A percentile compares a stretch with the other conserved stretches of the same genome.
Conservation (phyloP, 2,888 invertebrate genomes). For the Drosophila mercatorum region DNA sequence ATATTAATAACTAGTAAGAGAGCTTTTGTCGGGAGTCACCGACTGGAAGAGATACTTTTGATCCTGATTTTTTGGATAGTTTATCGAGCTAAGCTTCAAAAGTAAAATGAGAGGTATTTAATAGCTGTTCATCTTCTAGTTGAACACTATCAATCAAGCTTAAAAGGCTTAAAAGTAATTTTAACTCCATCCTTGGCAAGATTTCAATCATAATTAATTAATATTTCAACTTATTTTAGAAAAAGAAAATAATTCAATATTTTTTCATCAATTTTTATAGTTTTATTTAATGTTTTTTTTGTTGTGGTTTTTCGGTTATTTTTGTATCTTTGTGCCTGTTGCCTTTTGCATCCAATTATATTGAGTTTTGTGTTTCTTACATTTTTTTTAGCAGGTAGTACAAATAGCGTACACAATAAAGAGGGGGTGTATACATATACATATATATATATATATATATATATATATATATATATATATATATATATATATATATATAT, state of each 20-base stretch:
- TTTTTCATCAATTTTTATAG: slow-evolving; percentile 54
- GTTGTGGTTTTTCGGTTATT: slow-evolving; percentile 38
- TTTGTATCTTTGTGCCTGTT: slow-evolving; percentile 50
- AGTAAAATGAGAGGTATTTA: too few relatives aligned
- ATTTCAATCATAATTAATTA: background rate
- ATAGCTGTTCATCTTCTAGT: too few relatives aligned
- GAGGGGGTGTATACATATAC: slow-evolving; percentile 56
- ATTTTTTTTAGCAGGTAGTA: slow-evolving; percentile 48
- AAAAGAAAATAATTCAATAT: background rate
- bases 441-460: slow-evolving; percentile 47
- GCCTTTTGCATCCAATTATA: slow-evolving; percentile 68
- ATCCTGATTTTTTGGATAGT: too few relatives aligned
- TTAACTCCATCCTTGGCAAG: too few relatives aligned
- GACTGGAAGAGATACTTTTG: too few relatives aligned
- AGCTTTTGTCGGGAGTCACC: too few relatives aligned
- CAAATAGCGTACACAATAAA: slow-evolving; percentile 64
- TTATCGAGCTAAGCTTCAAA: too few relatives aligned
- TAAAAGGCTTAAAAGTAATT: too few relatives aligned
- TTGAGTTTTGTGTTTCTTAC: slow-evolving; percentile 56
- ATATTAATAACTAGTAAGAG: too few relatives aligned
- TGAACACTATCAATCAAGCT: too few relatives aligned
- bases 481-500: slow-evolving; percentile 58
- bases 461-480: slow-evolving; percentile 58
- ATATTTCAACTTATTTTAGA: background rate
- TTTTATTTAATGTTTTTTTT: slow-evolving; percentile 46